Evolutionary conservation across 2,888 invertebrate species (phyloP), one percentile per base, ranked within the genome.

Genomic region (Baccha elongata): DNA sequence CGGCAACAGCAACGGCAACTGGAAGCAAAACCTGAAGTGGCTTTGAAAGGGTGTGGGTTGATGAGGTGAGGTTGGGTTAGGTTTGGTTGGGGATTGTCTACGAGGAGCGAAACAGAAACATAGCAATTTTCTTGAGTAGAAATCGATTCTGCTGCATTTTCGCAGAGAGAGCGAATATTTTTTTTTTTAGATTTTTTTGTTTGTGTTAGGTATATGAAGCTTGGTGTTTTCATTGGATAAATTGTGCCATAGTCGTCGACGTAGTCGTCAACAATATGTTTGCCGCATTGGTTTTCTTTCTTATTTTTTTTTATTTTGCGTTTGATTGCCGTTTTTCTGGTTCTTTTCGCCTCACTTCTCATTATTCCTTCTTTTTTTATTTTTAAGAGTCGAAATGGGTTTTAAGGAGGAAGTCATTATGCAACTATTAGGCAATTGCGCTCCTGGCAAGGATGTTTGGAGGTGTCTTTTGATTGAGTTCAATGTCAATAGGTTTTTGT

Each of bases 341-440:
- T 35, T 35, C 58, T 21, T 65, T 52, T 40, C 13, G 23, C 11
- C 44, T 52, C 42, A 29, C 44, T 44, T 21, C 55, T 26, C 37
- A 11, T 60, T 48, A 17, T 32, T 37, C 23, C 29, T 8, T 32
- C 4, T 3, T 32, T 32, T 32, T 32, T 32, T 26, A 15, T 42
- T 29, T 37, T 48, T 26, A 10, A 13, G 19, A 42, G 58, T 60
- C 40, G 68, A 55, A 52, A 69, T 65, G 69, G 58, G 29, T 74
- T 58, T 80, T 64, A 58, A 80, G 75, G 65, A 80, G 80, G 75
- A 80, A 80, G 37, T 69, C 32, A 80, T 80, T 80, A 80, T 74
- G 80, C 80, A 80, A 80, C 80, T 80, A 74, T 80, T 80, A 80
- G 75, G 80, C 80, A 80, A 71, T 80, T 74, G 68, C 52, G 68